These are phyloP conservation scores for Cotesia vestalis DNA, from an alignment of 1,140 invertebrate genomes.

Conservation along the genomic window DNA sequence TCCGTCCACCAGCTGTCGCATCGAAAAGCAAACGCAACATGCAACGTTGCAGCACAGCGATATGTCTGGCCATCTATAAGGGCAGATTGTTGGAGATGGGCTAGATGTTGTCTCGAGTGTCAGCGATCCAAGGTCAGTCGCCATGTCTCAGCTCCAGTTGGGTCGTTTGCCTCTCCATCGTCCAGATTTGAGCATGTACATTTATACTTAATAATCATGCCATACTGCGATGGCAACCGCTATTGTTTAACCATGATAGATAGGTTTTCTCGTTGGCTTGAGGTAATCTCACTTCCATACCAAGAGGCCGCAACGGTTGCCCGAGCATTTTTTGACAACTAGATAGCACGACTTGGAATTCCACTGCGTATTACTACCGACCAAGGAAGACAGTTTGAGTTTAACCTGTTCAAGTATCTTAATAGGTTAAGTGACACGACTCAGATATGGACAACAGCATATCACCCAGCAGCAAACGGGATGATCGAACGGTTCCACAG, in stretches of 20 bases:
- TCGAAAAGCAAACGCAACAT: constrained; percentile 41
- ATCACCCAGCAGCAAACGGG: too few species aligned
- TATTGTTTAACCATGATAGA: constrained; percentile 22
- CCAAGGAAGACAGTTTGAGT: too few species aligned
- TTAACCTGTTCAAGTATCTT: too few species aligned
- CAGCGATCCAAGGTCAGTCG: constrained; percentile 45
- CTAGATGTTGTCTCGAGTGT: constrained; percentile 42
- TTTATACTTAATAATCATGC: background rate
- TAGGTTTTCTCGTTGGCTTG: constrained; percentile 9
- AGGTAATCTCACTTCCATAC: too few species aligned
- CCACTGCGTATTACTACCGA: too few species aligned
- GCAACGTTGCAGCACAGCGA: constrained; percentile 51
- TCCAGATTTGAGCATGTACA: constrained; percentile 41
- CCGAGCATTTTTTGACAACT: too few species aligned
- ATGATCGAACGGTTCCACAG: too few species aligned
- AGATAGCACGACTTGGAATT: too few species aligned
- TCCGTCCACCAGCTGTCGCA: constrained; percentile 46
- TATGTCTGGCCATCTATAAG: constrained; percentile 61
- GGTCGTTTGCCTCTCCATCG: constrained; percentile 40
- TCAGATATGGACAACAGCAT: too few species aligned
- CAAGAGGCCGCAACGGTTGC: too few species aligned
- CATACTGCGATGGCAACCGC: background rate
- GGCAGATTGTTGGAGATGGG: constrained; percentile 44
- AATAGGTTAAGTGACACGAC: too few species aligned
- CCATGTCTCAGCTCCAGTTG: constrained; percentile 41